Base-by-base conservation (phyloP, 2,113 vertebrate species). In the Bothrops jararaca region DNA sequence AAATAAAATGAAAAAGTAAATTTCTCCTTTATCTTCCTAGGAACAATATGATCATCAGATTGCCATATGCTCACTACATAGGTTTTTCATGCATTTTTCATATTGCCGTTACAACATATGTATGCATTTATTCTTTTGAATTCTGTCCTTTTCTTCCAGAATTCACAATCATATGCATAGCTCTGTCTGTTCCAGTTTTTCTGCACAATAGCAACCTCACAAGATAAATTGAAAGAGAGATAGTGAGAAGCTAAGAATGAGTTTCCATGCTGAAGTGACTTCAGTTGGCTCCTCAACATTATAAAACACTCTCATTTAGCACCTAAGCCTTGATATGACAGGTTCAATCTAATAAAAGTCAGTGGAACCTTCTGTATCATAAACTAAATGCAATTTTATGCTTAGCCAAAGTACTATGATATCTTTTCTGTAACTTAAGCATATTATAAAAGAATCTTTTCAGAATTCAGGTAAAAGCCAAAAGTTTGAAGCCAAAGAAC, bases 401-500 rank as follows among this genome's bases (percentile, higher is more conserved):
- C 88, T 86, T 26, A 53, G 94, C 93, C 91, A 89, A 52, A 92
- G 93, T 12, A 1, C 1, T 58, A 50, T 0, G 85, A 88, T 91
- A 95, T 93, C 94, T 85, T 91, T 93, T 94, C 34, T 89, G 9
- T 29, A 39, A 56, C 90, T 92, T 91, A 87, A 90, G 69, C 52
- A 4, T 24, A 24, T 45, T 3, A 0, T 90, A 95, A 96, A 89
- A 60, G 89, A 60, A 91, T 57, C 7, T 80, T 24, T 80, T 1
- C 42, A 45, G 20, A 52, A 89, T 74, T 92, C 90, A 60, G 3
- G 29, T 90, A 45, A 80, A 94, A 92, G 94, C 12, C 2, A 90
- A 93, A 89, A 95, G 91, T 42, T 90, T 94, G 93, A 95, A 88
- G 74, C 6, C 23, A 56, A 24, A 56, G 74, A 92, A 58, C 93